phyloP scores from a whole-genome alignment of 2,113 vertebrate species.

The Leucosticte australis region DNA sequence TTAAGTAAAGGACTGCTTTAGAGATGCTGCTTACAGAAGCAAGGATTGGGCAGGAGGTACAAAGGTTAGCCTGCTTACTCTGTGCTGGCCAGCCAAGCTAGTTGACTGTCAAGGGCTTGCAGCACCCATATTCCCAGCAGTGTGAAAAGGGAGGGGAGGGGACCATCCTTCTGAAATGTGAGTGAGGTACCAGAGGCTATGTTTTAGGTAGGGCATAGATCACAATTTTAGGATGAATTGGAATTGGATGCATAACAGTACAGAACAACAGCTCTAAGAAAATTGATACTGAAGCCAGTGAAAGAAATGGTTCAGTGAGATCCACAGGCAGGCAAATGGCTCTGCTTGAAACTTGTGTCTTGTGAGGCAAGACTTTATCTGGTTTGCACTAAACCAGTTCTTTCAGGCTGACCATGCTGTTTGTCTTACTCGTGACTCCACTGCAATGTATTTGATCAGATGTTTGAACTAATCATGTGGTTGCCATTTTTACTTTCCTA shows the following conservation, averaged over 20 bases:
- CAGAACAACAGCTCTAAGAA: background rate
- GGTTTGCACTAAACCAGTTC: background rate
- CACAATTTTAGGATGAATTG: background rate
- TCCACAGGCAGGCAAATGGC: background rate
- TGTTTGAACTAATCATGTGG: background rate
- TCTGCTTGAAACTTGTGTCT: background rate
- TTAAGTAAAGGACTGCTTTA: background rate
- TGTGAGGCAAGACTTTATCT: background rate
- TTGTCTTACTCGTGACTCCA: background rate
- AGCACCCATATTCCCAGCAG: background rate
- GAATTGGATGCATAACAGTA: background rate
- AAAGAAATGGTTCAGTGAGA: background rate
- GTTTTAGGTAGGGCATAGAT: background rate
- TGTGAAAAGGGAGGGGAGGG: background rate
- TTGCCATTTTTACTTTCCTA: background rate
- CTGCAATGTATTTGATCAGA: background rate
- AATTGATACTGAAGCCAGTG: background rate
- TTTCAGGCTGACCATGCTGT: background rate
- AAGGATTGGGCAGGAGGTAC: background rate
- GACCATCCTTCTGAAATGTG: background rate
- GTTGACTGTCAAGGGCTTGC: background rate
- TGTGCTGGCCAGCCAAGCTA: background rate
- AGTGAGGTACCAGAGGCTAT: background rate
- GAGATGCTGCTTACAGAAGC: background rate
- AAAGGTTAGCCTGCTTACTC: background rate